These are phyloP conservation scores for Seladonia tumulorum DNA, from an alignment of 2,888 invertebrate species.

Conservation along the genomic window DNA sequence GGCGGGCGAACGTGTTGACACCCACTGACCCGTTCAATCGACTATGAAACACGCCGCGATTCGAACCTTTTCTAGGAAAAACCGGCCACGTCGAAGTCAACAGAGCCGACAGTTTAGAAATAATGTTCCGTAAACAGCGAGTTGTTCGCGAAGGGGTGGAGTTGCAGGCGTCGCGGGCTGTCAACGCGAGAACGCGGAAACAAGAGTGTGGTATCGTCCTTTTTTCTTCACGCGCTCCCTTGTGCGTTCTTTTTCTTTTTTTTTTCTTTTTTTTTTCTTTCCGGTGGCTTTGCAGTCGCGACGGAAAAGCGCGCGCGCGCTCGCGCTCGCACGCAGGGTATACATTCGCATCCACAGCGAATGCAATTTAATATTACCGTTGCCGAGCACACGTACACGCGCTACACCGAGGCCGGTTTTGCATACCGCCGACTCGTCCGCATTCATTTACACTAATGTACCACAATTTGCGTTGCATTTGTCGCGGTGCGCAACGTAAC, in stretches of 20 bases:
- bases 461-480: slow-evolving; percentile 78
- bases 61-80: not conserved
- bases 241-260: not conserved
- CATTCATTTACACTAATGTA: slow-evolving; percentile 79
- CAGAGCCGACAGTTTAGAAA: slow-evolving; percentile 32
- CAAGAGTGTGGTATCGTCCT: slow-evolving; percentile 11
- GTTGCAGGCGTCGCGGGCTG: slow-evolving; percentile 7
- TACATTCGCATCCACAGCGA: slow-evolving; percentile 48
- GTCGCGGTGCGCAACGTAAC: slow-evolving; percentile 71
- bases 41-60: not conserved
- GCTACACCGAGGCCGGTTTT: slow-evolving; percentile 53
- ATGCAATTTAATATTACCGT: slow-evolving; percentile 67
- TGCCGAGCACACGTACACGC: slow-evolving; percentile 21
- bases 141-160: not conserved
- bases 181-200: slow-evolving; percentile 35
- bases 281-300: not conserved
- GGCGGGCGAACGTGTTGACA: not conserved
- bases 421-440: slow-evolving; percentile 75
- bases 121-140: slow-evolving; percentile 55
- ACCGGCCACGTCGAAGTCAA: not conserved
- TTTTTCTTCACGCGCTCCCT: slow-evolving; percentile 14
- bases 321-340: not conserved
- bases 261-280: not conserved
- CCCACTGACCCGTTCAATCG: not conserved
- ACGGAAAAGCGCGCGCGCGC: not conserved